Evolutionary conservation across 1,140 invertebrate species (phyloP), one percentile per base, ranked within the genome.

Genomic region (Pseudomyrmex flavicornis): DNA sequence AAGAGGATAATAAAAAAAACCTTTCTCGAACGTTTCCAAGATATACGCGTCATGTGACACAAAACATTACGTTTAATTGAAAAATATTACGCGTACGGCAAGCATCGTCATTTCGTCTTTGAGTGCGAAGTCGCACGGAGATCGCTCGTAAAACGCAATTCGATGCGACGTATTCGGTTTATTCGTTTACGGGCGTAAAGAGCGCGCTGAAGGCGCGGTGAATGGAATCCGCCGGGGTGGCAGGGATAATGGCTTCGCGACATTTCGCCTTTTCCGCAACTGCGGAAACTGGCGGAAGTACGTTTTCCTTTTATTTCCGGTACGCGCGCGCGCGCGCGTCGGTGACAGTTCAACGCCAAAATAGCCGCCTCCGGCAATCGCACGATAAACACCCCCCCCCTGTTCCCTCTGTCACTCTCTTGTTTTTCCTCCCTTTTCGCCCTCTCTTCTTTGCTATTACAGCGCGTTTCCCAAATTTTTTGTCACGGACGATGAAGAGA

Each of bases 321-420:
- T 82, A 58, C 62, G 61, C 35, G 35, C 35, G 22, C 48, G 65
- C 35, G 22, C 35, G 17, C 54, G 73, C 74, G n/a, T n/a, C n/a
- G 86, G 82, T 90, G 86, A 88, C 86, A 86, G 88, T 80, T 76
- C 82, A 83, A 20, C 86, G 86, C 86, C 77, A 86, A 89, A 90
- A 89, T 83, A 89, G 88, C 77, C 90, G 83, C 89, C 85, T 88
- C 86, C 82, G 86, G 88, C 84, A 87, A 87, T 90, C 75, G 84
- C 54, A 70, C 89, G 86, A 89, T 91, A 91, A 91, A 91, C 89
- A 89, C 79, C 46, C 54, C 65, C 54, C 65, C 83, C 75, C 75
- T 20, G 7, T 48, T 20, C 17, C 17, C 17, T 50, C 17, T 17
- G 58, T 15, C 46, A 35, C 69, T 61, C 74, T 74, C 59, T 79